phyloP scores from a whole-genome alignment of 2,888 invertebrate genomes.

The Hymenopus coronatus region DNA sequence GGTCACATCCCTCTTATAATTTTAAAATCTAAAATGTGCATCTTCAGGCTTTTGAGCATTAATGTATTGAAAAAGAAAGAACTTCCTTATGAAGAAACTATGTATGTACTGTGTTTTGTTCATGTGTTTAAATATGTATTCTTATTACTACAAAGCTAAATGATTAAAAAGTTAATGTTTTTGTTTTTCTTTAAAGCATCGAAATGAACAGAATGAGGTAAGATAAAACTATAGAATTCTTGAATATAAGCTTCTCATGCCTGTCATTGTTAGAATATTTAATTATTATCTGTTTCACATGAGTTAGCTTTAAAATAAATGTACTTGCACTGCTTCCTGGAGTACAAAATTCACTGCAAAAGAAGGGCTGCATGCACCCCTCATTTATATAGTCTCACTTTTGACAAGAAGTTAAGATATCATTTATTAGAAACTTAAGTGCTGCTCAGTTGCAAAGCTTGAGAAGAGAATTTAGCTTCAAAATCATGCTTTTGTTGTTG shows the following conservation, averaged over 20 bases:
- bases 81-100: too few relatives aligned
- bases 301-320: neutral
- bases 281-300: neutral
- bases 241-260: neutral
- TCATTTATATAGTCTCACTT: neutral
- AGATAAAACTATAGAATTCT: constrained; percentile 29
- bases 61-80: too few relatives aligned
- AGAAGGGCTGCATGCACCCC: neutral
- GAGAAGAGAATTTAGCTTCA: neutral
- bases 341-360: neutral
- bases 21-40: too few relatives aligned
- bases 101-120: too few relatives aligned
- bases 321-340: neutral
- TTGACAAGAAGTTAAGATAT: neutral
- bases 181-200: constrained; percentile 44
- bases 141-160: neutral
- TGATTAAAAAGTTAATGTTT: neutral
- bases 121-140: neutral
- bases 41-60: too few relatives aligned
- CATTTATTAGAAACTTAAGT: neutral
- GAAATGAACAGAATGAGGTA: constrained; percentile 54
- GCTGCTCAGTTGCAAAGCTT: neutral
- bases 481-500: neutral
- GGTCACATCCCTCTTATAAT: too few relatives aligned
- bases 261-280: neutral